These are phyloP conservation scores for Nephila pilipes DNA, from an alignment of 1,140 invertebrate genomes.

Conservation along the genomic window DNA sequence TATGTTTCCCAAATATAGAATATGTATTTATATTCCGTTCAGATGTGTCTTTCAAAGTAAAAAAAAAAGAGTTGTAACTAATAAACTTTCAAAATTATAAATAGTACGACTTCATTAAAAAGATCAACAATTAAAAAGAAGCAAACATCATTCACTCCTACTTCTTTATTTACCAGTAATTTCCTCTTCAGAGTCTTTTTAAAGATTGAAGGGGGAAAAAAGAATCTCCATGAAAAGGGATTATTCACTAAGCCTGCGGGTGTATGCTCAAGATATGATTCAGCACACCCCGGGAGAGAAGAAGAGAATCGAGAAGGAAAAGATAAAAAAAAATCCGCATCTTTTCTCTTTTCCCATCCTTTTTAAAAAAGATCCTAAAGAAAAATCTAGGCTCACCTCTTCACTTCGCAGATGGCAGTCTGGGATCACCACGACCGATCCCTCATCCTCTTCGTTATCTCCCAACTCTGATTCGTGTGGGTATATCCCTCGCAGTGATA, in stretches of 20 bases:
- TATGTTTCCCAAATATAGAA: too few species aligned
- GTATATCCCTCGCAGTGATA: not conserved
- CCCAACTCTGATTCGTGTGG: not conserved
- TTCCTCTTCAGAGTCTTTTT: not conserved
- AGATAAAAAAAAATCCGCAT: not conserved
- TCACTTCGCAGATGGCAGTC: constrained; percentile 42
- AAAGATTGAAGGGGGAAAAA: not conserved
- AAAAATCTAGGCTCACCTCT: constrained; percentile 43
- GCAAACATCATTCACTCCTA: not conserved
- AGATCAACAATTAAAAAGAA: too few species aligned
- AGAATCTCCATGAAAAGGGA: not conserved
- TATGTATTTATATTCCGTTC: too few species aligned
- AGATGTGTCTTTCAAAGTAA: too few species aligned
- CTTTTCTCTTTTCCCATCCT: not conserved
- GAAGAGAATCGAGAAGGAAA: not conserved
- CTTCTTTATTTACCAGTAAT: not conserved
- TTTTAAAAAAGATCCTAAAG: not conserved
- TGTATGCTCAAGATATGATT: not conserved
- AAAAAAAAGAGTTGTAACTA: too few species aligned
- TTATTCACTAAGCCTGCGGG: not conserved
- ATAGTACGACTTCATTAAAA: too few species aligned
- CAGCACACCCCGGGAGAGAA: not conserved
- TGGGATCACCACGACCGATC: not conserved
- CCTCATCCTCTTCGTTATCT: not conserved
- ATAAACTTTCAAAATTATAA: too few species aligned